Evolutionary conservation across 2,888 invertebrate species (phyloP).

Genomic region (Gisinianus flammeolus): DNA sequence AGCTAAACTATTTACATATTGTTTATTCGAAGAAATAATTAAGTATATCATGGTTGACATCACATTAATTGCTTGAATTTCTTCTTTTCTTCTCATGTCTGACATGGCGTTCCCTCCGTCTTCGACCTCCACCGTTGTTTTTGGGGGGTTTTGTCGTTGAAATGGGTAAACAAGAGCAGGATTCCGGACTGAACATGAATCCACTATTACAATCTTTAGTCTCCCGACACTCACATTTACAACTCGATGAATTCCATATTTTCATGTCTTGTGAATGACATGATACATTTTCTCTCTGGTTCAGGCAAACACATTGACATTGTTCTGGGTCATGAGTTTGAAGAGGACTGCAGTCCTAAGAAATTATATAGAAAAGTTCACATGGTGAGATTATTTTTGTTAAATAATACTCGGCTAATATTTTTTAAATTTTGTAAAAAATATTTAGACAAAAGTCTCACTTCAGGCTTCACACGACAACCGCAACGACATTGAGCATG

Average conservation of each 20-base stretch:
- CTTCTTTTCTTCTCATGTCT: background rate
- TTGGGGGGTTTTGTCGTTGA: background rate
- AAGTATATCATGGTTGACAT: too few species aligned
- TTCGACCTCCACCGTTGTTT: background rate
- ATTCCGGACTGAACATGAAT: conserved; percentile 37
- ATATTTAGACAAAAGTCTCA: too few species aligned
- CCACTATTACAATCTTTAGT: conserved; percentile 47
- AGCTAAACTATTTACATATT: background rate
- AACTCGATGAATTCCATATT: conserved; percentile 48
- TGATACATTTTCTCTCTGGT: conserved; percentile 27
- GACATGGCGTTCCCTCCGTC: background rate
- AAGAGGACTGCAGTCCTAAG: conserved; percentile 45
- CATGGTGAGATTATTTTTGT: background rate
- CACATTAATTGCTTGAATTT: background rate
- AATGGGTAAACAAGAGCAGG: conserved; percentile 43
- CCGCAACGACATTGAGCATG: conserved; percentile 49
- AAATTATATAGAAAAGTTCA: background rate
- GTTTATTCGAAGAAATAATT: too few species aligned
- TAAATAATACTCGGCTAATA: too few species aligned
- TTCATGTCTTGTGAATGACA: conserved; percentile 40
- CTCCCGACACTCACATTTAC: conserved; percentile 49
- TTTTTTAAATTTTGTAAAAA: too few species aligned
- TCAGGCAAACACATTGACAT: conserved; percentile 49
- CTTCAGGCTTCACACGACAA: conserved; percentile 47
- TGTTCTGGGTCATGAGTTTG: conserved; percentile 46